These are phyloP conservation scores for Rhodeus uyekii DNA, from an alignment of 2,797 vertebrate genomes.

Conservation along the genomic window DNA sequence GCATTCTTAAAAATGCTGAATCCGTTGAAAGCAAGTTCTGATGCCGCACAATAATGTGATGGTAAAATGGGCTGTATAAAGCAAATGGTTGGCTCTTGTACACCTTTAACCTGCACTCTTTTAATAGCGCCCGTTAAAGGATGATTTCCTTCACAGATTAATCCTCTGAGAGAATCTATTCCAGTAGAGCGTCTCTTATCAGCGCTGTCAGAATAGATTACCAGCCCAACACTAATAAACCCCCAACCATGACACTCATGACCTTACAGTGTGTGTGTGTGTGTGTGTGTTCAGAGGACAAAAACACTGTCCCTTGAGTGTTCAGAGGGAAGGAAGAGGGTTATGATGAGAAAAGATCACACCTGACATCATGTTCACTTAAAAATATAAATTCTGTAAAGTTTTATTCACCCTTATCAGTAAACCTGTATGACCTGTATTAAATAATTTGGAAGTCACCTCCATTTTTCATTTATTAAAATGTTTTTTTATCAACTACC, in stretches of 20 bases:
- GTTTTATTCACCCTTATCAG: neutral
- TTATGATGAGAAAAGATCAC: neutral
- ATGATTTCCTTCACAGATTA: slow-evolving; percentile 14
- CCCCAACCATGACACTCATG: neutral
- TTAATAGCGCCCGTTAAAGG: slow-evolving; percentile 23
- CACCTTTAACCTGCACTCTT: slow-evolving; percentile 3
- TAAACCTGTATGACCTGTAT: neutral
- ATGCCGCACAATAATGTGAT: neutral
- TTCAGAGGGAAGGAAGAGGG: neutral
- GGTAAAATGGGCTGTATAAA: neutral
- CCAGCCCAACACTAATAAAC: neutral
- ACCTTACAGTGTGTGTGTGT: slow-evolving; percentile 17
- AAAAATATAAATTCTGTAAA: neutral
- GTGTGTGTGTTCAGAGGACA: neutral
- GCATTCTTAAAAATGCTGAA: neutral
- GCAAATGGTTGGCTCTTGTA: neutral
- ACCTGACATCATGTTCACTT: neutral
- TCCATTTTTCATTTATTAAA: neutral
- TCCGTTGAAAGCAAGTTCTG: neutral
- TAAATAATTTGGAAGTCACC: too few species aligned
- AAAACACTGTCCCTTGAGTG: neutral
- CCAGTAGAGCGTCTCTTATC: slow-evolving; percentile 11
- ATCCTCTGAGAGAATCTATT: slow-evolving; percentile 28
- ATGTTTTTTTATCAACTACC: neutral
- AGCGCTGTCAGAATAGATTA: slow-evolving; percentile 13